Base-by-base conservation (phyloP, 1,140 invertebrate species). In the Drosophila kepulauana region DNA sequence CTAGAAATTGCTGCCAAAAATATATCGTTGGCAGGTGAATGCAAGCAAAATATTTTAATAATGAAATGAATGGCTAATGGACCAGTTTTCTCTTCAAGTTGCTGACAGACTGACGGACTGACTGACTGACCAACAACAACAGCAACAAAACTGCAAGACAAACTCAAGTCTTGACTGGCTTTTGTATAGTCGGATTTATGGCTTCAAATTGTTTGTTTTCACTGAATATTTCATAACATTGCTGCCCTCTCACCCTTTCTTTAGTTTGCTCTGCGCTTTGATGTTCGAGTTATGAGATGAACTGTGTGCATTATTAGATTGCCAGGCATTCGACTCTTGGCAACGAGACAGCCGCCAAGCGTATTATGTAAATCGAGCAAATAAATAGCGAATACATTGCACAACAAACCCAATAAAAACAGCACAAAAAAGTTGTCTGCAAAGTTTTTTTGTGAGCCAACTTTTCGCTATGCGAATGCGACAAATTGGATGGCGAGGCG, bases 171-270 rank as follows among this genome's bases (percentile, higher is more conserved):
- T 25, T 52, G 28, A 13, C 51, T 48, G 6, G 46, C 46, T 49
- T 25, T 49, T 49, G 8, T 71, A 49, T 52, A 68, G 51, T 77
- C 73, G 54, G 63, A 81, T 81, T 81, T 81, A 72, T 67, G 72
- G 41, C 73, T 75, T 65, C 28, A 76, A 84, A 78, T 81, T 81
- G 62, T 81, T 63, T 79, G 78, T 72, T 75, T 72, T 82, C 72
- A 82, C 76, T 84, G 81, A 76, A 82, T 82, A 79, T 82, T 82
- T 79, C 67, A 85, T 81, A 81, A 78, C 56, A 49, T 72, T 72
- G n/a, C 15, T 25, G 20, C 20, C 20, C 20, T 25, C 6, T 7
- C 52, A 41, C 7, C 4, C 35, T 57, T 57, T 57, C 5, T 54
- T 11, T 54, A 35, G n/a, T 35, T 54, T 6, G 25, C 6, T 10